These are phyloP conservation scores for Trissolcus basalis DNA, from an alignment of 1,140 invertebrate species.

Conservation along the genomic window DNA sequence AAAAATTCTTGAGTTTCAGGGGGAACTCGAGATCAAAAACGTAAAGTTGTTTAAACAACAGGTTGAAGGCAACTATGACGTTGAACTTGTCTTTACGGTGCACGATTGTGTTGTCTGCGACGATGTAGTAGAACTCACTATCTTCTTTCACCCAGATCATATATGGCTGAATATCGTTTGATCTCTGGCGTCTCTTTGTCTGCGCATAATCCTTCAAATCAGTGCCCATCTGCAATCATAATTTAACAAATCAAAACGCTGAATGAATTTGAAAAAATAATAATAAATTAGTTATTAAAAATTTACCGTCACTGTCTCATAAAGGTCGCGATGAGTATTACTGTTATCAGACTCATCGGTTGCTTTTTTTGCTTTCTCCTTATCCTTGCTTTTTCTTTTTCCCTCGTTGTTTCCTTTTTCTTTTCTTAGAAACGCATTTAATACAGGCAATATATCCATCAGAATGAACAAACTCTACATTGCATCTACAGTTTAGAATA, in stretches of 20 bases:
- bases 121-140: conserved; percentile 1
- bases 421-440: conserved; percentile 11
- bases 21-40: conserved; percentile 18
- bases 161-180: conserved; percentile 9
- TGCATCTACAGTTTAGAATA: too few relatives aligned
- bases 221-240: conserved; percentile 9
- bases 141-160: conserved; percentile 12
- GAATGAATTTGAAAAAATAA: neutral
- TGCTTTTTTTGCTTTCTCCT: conserved; percentile 9
- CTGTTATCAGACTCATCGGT: conserved; percentile 6
- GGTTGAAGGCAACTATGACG: conserved; percentile 12
- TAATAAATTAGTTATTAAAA: conserved; percentile 6
- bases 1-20: conserved; percentile 11
- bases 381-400: conserved; percentile 12
- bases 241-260: neutral
- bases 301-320: conserved; percentile 15
- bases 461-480: conserved; percentile 19
- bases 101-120: conserved; percentile 11
- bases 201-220: conserved; percentile 9
- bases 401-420: conserved; percentile 4
- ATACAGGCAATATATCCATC: conserved; percentile 11
- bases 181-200: conserved; percentile 3
- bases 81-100: conserved; percentile 17
- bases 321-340: conserved; percentile 10
- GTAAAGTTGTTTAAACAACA: conserved; percentile 14